These are phyloP conservation scores for Tortrix viridana DNA, from an alignment of 2,888 invertebrate genomes.

Conservation along the genomic window DNA sequence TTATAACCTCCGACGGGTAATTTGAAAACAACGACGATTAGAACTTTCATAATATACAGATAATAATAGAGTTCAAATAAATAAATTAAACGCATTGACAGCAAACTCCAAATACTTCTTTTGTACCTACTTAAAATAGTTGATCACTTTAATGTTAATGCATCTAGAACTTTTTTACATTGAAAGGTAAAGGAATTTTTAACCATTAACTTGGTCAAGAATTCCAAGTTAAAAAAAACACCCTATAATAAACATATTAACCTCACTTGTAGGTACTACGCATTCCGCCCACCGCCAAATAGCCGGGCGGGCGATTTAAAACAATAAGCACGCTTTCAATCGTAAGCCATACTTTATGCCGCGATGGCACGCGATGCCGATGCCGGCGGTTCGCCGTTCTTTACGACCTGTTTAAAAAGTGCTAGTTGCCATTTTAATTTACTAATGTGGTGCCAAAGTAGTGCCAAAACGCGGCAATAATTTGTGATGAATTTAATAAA, in stretches of 20 bases:
- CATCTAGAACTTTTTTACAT: too few relatives aligned
- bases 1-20: too few relatives aligned
- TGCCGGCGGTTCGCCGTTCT: not conserved
- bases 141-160: too few relatives aligned
- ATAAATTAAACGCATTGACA: too few relatives aligned
- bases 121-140: too few relatives aligned
- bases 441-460: not conserved
- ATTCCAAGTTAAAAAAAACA: not conserved
- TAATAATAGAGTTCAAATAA: too few relatives aligned
- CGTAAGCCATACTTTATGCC: constrained; percentile 71
- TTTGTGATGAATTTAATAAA: too few relatives aligned
- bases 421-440: constrained; percentile 3
- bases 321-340: constrained; percentile 78
- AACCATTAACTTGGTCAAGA: not conserved
- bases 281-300: constrained; percentile 74
- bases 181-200: not conserved
- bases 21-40: too few relatives aligned
- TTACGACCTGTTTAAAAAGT: constrained; percentile 1
- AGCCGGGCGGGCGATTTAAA: constrained; percentile 78
- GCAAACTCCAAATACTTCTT: too few relatives aligned
- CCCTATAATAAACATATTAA: constrained; percentile 14
- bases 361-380: constrained; percentile 61
- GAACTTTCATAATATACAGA: too few relatives aligned
- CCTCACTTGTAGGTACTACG: constrained; percentile 19
- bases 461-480: too few relatives aligned